Evolutionary conservation across 2,797 vertebrate species (phyloP).

Genomic region (Cuculus canorus): DNA sequence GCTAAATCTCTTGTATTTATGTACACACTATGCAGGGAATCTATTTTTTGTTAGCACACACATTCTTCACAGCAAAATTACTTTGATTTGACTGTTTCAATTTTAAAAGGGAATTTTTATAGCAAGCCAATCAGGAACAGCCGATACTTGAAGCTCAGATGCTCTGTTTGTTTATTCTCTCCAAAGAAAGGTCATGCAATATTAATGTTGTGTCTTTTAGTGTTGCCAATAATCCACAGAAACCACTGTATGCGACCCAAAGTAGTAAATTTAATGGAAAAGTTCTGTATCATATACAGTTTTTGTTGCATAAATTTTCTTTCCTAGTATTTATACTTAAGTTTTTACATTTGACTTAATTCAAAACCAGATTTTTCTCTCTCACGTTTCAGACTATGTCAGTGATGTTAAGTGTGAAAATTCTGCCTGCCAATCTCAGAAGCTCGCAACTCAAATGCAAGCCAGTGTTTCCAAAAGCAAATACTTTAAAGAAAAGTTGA

Average conservation of each 20-base stretch:
- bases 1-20: constrained; percentile 34
- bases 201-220: constrained; percentile 35
- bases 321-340: not conserved
- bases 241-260: not conserved
- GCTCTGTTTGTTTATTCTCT: constrained; percentile 18
- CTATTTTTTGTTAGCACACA: not conserved
- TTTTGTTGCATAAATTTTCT: not conserved
- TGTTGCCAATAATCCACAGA: not conserved
- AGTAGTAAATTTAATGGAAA: not conserved
- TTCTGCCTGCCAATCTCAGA: not conserved
- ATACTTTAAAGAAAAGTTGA: not conserved
- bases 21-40: constrained; percentile 1
- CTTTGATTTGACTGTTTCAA: constrained; percentile 44
- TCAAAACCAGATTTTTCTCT: not conserved
- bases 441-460: not conserved
- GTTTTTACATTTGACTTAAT: not conserved
- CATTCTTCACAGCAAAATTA: not conserved
- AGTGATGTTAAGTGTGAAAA: not conserved
- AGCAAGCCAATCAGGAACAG: constrained; percentile 18
- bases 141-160: not conserved
- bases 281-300: not conserved
- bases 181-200: not conserved
- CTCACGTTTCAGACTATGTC: not conserved
- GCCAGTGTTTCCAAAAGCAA: not conserved
- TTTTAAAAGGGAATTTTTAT: constrained; percentile 52